These are phyloP conservation scores for Siphamia tubifer DNA, from an alignment of 2,113 vertebrate genomes.

Conservation along the genomic window DNA sequence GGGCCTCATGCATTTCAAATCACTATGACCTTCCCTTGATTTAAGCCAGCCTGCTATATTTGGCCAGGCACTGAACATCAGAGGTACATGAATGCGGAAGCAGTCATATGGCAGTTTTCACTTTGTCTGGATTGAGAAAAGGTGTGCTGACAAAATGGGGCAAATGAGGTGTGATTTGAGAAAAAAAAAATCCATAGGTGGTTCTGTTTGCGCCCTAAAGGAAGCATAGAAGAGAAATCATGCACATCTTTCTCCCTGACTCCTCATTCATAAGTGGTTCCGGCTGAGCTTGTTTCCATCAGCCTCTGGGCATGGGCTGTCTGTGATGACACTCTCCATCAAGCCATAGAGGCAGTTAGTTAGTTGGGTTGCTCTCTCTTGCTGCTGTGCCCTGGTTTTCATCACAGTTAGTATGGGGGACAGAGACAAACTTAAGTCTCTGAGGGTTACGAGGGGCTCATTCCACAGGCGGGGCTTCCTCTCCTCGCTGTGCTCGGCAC, in stretches of 20 bases:
- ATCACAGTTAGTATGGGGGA: slow-evolving; percentile 69
- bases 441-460: slow-evolving; percentile 47
- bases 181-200: slow-evolving; percentile 6
- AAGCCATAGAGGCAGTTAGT: slow-evolving; percentile 44
- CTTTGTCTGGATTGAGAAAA: slow-evolving; percentile 44
- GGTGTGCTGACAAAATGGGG: slow-evolving; percentile 13
- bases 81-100: slow-evolving; percentile 27
- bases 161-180: slow-evolving; percentile 60
- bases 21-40: slow-evolving; percentile 60
- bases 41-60: slow-evolving; percentile 42
- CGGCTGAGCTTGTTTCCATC: slow-evolving; percentile 66
- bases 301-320: slow-evolving; percentile 66
- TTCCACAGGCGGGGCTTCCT: slow-evolving; percentile 52
- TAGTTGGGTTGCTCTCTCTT: slow-evolving; percentile 20
- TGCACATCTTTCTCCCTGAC: slow-evolving; percentile 52
- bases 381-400: slow-evolving; percentile 63
- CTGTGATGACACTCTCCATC: slow-evolving; percentile 70
- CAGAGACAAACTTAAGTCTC: slow-evolving; percentile 63
- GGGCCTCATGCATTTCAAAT: slow-evolving; percentile 77
- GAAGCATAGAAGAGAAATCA: slow-evolving; percentile 54
- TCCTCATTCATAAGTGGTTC: slow-evolving; percentile 60
- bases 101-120: slow-evolving; percentile 11
- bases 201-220: slow-evolving; percentile 18
- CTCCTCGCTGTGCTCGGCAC: slow-evolving; percentile 35
- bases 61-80: slow-evolving; percentile 19